phyloP scores from a whole-genome alignment of 2,797 vertebrate species.

The Merluccius polli region DNA sequence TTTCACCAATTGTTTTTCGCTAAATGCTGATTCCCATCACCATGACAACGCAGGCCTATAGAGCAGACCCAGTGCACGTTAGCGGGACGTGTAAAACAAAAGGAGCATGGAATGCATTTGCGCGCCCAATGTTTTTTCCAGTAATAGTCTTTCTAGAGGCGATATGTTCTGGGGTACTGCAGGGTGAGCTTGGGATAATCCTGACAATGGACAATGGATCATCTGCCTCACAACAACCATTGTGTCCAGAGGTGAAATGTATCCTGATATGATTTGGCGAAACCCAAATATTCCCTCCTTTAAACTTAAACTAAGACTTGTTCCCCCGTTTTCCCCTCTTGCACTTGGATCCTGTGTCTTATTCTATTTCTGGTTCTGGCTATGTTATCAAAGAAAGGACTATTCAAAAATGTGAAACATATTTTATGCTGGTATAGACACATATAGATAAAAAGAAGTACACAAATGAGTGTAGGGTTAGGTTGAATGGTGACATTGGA shows the following conservation, averaged over 20 bases:
- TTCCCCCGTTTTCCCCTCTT: constrained; percentile 27
- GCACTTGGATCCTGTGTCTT: constrained; percentile 41
- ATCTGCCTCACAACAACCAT: constrained; percentile 59
- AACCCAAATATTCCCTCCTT: constrained; percentile 53
- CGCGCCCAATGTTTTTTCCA: constrained; percentile 55
- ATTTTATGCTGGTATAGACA: constrained; percentile 15
- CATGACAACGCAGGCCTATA: constrained; percentile 27
- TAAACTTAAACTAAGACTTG: constrained; percentile 38
- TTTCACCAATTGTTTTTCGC: constrained; percentile 36
- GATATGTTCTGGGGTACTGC: constrained; percentile 48
- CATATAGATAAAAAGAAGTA: not conserved
- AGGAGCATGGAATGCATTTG: constrained; percentile 36
- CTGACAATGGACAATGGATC: constrained; percentile 66
- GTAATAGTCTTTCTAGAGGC: constrained; percentile 35
- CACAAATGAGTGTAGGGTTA: not conserved
- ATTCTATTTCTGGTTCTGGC: constrained; percentile 41
- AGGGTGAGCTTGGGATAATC: constrained; percentile 49
- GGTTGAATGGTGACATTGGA: too few species aligned
- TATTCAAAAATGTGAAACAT: constrained; percentile 2
- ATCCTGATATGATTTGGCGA: constrained; percentile 39
- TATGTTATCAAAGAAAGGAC: constrained; percentile 11
- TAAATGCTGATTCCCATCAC: constrained; percentile 22
- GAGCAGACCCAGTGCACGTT: constrained; percentile 31
- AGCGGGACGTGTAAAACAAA: constrained; percentile 46
- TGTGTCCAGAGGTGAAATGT: constrained; percentile 55